phyloP scores from a whole-genome alignment of 2,888 invertebrate genomes.

The Tupiocoris notatus region DNA sequence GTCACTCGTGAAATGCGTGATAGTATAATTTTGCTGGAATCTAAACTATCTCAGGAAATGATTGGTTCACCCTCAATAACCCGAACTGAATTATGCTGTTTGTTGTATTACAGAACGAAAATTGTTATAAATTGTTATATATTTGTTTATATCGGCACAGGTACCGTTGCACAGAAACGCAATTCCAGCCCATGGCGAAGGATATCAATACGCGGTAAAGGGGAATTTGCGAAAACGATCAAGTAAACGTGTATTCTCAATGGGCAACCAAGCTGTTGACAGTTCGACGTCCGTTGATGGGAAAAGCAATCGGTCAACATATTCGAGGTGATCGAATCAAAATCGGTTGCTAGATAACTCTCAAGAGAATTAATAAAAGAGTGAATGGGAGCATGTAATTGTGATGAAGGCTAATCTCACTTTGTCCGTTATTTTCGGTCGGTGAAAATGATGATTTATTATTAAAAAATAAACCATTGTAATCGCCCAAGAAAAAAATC shows the following conservation, averaged over 20 bases:
- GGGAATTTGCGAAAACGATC: constrained; percentile 8
- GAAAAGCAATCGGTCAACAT: constrained; percentile 21
- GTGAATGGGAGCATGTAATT: too few relatives aligned
- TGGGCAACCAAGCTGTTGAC: constrained; percentile 10
- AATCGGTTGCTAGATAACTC: too few relatives aligned
- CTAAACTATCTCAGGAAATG: too few relatives aligned
- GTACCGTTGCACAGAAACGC: constrained; percentile 3
- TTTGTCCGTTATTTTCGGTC: too few relatives aligned
- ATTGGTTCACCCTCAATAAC: too few relatives aligned
- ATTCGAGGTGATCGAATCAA: constrained; percentile 35
- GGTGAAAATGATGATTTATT: too few relatives aligned
- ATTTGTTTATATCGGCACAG: too few relatives aligned
- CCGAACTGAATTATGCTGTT: neutral
- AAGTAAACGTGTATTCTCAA: neutral
- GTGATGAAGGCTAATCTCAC: too few relatives aligned
- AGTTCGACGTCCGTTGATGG: constrained; percentile 18
- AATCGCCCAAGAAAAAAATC: too few relatives aligned
- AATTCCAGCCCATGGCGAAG: neutral
- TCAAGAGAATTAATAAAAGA: neutral
- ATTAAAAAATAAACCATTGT: too few relatives aligned
- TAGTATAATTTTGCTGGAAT: too few relatives aligned
- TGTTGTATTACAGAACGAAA: neutral
- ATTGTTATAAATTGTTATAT: neutral
- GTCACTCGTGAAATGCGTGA: too few relatives aligned
- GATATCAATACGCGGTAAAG: neutral